Evolutionary conservation across 2,113 vertebrate genomes (phyloP).

Genomic region (Rhineura floridana): DNA sequence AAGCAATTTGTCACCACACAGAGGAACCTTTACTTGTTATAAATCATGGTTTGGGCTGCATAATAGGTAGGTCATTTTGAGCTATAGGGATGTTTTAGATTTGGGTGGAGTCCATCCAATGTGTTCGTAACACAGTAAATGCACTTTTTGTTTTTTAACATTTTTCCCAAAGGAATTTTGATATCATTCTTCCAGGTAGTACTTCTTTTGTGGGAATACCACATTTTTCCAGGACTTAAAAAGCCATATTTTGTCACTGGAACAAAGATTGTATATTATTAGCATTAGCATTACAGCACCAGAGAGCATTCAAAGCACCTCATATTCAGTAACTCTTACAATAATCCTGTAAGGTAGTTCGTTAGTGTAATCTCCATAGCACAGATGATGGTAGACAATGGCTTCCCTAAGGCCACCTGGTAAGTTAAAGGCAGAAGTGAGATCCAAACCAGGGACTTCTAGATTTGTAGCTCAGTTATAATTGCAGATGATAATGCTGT

Average conservation of each 20-base stretch:
- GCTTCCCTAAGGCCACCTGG: background rate
- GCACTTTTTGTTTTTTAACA: background rate
- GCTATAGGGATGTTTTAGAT: slow-evolving; percentile 33
- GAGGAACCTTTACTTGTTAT: slow-evolving; percentile 28
- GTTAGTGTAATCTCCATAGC: background rate
- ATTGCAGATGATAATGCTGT: background rate
- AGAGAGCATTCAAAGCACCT: background rate
- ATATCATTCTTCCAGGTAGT: background rate
- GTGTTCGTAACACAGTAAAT: background rate
- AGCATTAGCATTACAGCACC: background rate
- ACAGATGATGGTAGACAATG: background rate
- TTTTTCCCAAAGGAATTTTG: background rate
- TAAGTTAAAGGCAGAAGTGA: background rate
- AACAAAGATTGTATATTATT: background rate
- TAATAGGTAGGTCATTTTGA: slow-evolving; percentile 3
- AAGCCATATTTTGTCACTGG: background rate
- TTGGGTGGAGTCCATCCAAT: background rate
- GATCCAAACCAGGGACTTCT: background rate
- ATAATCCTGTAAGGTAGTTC: background rate
- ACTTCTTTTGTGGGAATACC: background rate
- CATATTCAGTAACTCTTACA: background rate
- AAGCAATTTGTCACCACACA: slow-evolving; percentile 36
- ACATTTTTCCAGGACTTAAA: background rate
- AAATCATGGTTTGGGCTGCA: slow-evolving; percentile 8
- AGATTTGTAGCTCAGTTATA: background rate